Evolutionary conservation across 1,140 invertebrate genomes (phyloP).

Genomic region (Eumaeus atala): DNA sequence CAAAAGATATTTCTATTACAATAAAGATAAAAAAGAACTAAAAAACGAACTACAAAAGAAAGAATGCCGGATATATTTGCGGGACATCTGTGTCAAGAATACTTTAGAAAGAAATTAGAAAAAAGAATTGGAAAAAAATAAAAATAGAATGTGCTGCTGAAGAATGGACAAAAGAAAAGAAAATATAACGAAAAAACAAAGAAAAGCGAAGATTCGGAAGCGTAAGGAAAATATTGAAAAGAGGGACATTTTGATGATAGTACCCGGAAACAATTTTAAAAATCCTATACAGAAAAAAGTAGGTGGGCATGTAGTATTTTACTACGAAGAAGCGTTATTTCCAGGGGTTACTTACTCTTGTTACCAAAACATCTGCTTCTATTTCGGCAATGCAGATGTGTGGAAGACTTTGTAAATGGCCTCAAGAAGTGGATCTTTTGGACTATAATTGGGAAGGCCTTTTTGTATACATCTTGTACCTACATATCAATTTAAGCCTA

Average conservation of each 20-base stretch:
- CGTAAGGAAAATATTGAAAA: constrained; percentile 18
- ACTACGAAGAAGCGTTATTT: constrained; percentile 14
- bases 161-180: constrained; percentile 14
- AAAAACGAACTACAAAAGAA: constrained; percentile 16
- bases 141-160: constrained; percentile 17
- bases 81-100: constrained; percentile 22
- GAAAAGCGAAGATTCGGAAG: constrained; percentile 16
- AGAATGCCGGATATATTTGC: constrained; percentile 10
- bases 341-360: constrained; percentile 11
- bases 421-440: constrained; percentile 18
- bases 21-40: constrained; percentile 16
- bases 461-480: constrained; percentile 20
- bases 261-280: constrained; percentile 15
- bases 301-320: constrained; percentile 19
- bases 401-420: constrained; percentile 19
- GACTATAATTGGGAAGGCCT: constrained; percentile 13
- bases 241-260: constrained; percentile 16
- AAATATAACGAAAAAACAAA: constrained; percentile 12
- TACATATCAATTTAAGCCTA: constrained; percentile 21
- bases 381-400: constrained; percentile 16
- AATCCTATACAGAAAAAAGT: constrained; percentile 12
- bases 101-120: constrained; percentile 22
- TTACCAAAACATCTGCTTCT: constrained; percentile 17
- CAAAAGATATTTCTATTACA: constrained; percentile 18
- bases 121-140: constrained; percentile 19